Evolutionary conservation across 2,797 vertebrate genomes (phyloP), one percentile per base, ranked within the genome.

Genomic region (Eurystomus glaucurus): DNA sequence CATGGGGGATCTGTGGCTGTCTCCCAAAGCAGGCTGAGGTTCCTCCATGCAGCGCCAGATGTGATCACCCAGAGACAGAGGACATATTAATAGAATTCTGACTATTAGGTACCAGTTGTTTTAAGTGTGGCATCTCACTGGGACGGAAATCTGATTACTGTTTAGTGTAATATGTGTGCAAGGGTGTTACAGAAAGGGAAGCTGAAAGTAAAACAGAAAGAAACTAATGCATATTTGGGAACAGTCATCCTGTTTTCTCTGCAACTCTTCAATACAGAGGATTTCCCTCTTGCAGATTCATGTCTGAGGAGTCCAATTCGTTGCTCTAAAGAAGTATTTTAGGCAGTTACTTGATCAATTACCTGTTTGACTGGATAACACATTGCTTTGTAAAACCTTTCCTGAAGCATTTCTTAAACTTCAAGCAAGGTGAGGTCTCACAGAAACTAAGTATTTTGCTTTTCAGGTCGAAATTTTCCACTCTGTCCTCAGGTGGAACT

Each of bases 21-120:
- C 3, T 23, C 43, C n/a, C 45, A 45, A 4, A 79, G 10, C 28
- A 52, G 20, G 26, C 21, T 70, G 46, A 82, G 35, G 14, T 74
- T 50, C 25, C 29, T 77, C 21, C 0, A 0, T 0, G 1, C 25
- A 16, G 37, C 0, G 0, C 31, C 28, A 54, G 52, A 10, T 66
- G 65, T 15, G 28, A 66, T 26, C 0, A 0, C 20, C 22, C 16
- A 15, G 6, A 26, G 29, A 4, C 10, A 35, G 48, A 43, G 35
- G 19, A 46, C 21, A 22, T 19, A 41, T 3, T 39, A 29, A 11
- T 37, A 13, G 31, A 8, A 15, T 72, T 77, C 33, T 50, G 41
- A 16, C 14, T 45, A 0, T 6, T 1, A 0, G 3, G 26, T 57
- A 78, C 21, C 29, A 5, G 17, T 19, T 45, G 17, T 35, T 75